phyloP scores from a whole-genome alignment of 2,888 invertebrate species.

The Timandra comae region DNA sequence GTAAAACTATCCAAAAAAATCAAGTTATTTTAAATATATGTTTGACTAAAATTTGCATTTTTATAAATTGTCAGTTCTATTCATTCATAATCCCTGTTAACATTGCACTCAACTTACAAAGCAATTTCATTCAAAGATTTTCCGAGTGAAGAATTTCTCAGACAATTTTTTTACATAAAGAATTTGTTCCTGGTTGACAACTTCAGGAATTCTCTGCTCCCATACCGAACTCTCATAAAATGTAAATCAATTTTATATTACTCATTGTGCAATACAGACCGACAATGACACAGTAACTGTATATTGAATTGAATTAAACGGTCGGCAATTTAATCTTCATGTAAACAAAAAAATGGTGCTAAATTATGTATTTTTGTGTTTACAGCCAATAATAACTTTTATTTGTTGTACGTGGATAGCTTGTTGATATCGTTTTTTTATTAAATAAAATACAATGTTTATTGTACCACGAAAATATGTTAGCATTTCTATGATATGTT shows the following conservation, averaged over 20 bases:
- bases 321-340: neutral
- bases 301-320: neutral
- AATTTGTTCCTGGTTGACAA: slow-evolving; percentile 70
- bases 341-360: too few relatives aligned
- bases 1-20: too few relatives aligned
- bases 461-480: too few relatives aligned
- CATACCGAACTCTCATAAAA: slow-evolving; percentile 67
- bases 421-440: too few relatives aligned
- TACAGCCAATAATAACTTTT: too few relatives aligned
- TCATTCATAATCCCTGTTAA: slow-evolving; percentile 21
- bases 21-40: too few relatives aligned
- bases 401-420: too few relatives aligned
- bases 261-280: slow-evolving; percentile 48
- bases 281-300: slow-evolving; percentile 28
- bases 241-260: slow-evolving; percentile 55
- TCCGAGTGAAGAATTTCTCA: slow-evolving; percentile 41
- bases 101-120: slow-evolving; percentile 34
- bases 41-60: slow-evolving; percentile 4
- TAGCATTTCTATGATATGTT: too few relatives aligned
- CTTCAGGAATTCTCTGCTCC: slow-evolving; percentile 48
- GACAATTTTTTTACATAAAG: slow-evolving; percentile 49
- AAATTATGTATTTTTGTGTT: too few relatives aligned
- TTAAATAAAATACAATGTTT: too few relatives aligned
- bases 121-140: slow-evolving; percentile 65
- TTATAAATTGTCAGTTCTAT: slow-evolving; percentile 21